These are phyloP conservation scores for Ischnus inquisitorius DNA, from an alignment of 2,888 invertebrate species.

Conservation along the genomic window DNA sequence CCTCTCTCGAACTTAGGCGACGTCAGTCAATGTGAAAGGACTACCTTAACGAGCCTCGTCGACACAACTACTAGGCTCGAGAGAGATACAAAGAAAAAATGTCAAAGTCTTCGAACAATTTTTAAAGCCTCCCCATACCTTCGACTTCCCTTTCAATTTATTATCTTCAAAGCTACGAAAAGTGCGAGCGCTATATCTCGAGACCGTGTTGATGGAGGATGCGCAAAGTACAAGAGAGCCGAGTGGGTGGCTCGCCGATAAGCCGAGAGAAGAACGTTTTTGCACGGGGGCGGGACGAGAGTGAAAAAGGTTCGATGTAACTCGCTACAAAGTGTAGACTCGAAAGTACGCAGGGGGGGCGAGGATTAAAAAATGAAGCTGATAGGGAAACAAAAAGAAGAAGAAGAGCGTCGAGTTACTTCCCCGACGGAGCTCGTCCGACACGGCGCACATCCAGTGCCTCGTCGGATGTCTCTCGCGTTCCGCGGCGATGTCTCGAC, in stretches of 20 bases:
- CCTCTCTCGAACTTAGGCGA: too few species aligned
- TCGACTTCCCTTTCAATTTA: not conserved
- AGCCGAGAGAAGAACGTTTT: not conserved
- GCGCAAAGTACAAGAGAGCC: too few species aligned
- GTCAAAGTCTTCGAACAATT: not conserved
- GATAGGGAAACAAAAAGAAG: conserved; percentile 52
- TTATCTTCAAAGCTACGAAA: not conserved
- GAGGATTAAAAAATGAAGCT: conserved; percentile 52
- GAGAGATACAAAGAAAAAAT: not conserved
- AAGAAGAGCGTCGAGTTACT: conserved; percentile 14
- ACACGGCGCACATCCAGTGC: not conserved
- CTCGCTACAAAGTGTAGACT: conserved; percentile 18
- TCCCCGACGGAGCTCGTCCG: not conserved
- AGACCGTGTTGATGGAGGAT: too few species aligned
- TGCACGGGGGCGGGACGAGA: too few species aligned
- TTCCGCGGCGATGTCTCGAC: conserved; percentile 34
- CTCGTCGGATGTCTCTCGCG: not conserved
- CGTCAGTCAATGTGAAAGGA: too few species aligned
- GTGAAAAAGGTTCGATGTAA: too few species aligned
- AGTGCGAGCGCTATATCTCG: too few species aligned
- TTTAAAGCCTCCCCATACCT: not conserved
- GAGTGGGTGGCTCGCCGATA: too few species aligned
- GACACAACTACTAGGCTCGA: not conserved
- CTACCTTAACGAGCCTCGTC: too few species aligned
- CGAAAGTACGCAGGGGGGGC: conserved; percentile 22